Base-by-base conservation (phyloP, 2,888 invertebrate species). In the Andrena haemorrhoa region DNA sequence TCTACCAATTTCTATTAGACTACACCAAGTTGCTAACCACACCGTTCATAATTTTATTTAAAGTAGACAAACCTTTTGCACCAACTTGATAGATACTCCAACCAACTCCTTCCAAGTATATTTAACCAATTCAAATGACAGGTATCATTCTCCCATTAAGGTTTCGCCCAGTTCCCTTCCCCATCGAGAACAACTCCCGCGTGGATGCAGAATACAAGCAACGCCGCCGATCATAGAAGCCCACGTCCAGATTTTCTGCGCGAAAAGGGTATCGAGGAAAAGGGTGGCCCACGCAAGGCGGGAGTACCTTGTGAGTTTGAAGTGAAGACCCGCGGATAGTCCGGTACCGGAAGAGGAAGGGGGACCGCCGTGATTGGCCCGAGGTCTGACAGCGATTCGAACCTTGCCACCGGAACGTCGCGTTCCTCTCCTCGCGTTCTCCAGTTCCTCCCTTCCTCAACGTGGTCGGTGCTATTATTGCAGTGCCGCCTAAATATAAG, bases 401-500 rank as follows among this genome's bases (percentile, higher is more conserved):
- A 60, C n/a, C 3, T 60, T 47, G 41, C 60, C 26, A 35, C 53
- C 71, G 76, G 82, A 70, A 82, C 69, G 51, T 31, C 49, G 58
- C 68, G 51, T 69, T 76, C 26, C 65, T 75, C 56, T 23, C 35
- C 71, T 47, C 74, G 41, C 64, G 76, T 84, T 86, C 85, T 86
- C 79, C 85, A 87, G 82, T 53, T 58, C 12, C 65, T 66, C 64
- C 77, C 74, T 82, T 72, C 70, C 85, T 75, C 65, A 51, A 70
- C 79, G 81, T 78, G 58, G 60, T 58, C 75, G 60, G 58, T 63
- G 80, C 89, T 87, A 82, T 87, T 87, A 88, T 84, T 82, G 76
- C 80, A 68, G 87, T 83, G 70, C 73, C 63, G 51, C 73, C 81
- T 87, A 87, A 87, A 88, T 87, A 84, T 87, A 87, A 74, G 65